Percentiles rank a stretch among this genome's conserved stretches.
Conservation (phyloP, 1,140 invertebrate species). For the Sitophilus oryzae region DNA sequence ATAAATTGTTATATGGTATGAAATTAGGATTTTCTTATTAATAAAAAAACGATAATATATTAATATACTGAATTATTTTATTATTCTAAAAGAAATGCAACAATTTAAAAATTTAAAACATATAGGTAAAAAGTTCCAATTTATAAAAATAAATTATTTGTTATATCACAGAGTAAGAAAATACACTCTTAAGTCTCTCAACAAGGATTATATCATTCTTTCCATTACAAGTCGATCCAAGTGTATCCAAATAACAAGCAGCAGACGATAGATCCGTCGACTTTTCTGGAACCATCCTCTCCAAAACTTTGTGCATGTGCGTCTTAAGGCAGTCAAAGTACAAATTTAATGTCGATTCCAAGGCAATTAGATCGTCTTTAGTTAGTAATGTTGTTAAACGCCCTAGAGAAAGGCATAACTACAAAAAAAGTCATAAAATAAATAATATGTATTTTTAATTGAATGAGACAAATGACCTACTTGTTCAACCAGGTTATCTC, state of each 20-base stretch:
- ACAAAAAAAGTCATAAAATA: not conserved
- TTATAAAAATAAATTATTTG: not conserved
- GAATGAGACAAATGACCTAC: constrained; percentile 38
- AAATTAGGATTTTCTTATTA: no score
- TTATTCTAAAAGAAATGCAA: no score
- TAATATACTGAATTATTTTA: no score
- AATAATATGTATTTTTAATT: not conserved
- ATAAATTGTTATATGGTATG: no score
- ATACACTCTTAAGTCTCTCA: not conserved
- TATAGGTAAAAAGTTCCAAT: no score
- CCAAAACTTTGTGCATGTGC: constrained; percentile 32
- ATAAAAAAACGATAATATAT: no score
- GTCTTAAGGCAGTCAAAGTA: constrained; percentile 30
- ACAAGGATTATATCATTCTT: not conserved
- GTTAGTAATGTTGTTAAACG: constrained; percentile 33
- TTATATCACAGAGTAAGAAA: not conserved
- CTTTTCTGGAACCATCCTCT: constrained; percentile 39
- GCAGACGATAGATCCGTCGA: constrained; percentile 29
- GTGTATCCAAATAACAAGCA: constrained; percentile 17
- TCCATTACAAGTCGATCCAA: not conserved
- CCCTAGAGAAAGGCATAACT: constrained; percentile 38
- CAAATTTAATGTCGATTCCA: constrained; percentile 23
- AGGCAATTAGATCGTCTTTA: constrained; percentile 28
- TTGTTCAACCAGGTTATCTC: constrained; percentile 67
- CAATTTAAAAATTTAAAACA: no score